Evolutionary conservation across 2,888 invertebrate species (phyloP), one percentile per base, ranked within the genome.

Genomic region (Hyles lineata): DNA sequence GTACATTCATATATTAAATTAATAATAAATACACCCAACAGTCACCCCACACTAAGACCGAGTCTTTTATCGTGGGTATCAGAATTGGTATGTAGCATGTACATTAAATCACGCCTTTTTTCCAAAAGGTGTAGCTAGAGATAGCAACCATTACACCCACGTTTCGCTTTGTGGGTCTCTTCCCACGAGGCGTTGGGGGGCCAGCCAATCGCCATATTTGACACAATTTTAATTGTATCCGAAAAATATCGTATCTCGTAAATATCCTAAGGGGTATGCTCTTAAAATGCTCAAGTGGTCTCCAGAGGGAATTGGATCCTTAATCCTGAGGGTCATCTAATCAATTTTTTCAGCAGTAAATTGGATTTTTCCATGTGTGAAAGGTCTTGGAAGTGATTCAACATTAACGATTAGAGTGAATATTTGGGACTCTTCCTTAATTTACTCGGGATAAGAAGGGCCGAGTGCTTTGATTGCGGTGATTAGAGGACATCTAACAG

Each of bases 301-400:
- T 73, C 73, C 70, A 70, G 70, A 73, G 35, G 74, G 72, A 74
- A 74, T 74, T 74, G 74, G 72, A 72, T 74, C 72, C 74, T 74
- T 74, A 74, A 73, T 75, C 73, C 73, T 58, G 70, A 76, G 77
- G 80, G 78, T 79, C 80, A 79, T 77, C 78, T 79, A 77, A 80
- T 77, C 77, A 79, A 77, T 81, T 80, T 80, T 77, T 79, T 76
- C 62, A 70, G 73, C 62, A 74, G 76, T 73, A 76, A 79, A 79
- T 77, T 80, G 77, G 76, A 74, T 73, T 73, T 73, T 70, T 55
- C 62, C 70, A 55, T 73, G 73, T 73, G 73, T 70, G 73, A 73
- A 73, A 73, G 70, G 61, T 61, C 70, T 43, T 43, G 55, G 61
- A 29, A 73, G 61, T 73, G 73, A 73, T 73, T 73, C 70, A 73